A percentile compares a stretch with the other conserved stretches of the same genome.
phyloP scores from a whole-genome alignment of 2,888 invertebrate genomes.

The Acronicta psi region DNA sequence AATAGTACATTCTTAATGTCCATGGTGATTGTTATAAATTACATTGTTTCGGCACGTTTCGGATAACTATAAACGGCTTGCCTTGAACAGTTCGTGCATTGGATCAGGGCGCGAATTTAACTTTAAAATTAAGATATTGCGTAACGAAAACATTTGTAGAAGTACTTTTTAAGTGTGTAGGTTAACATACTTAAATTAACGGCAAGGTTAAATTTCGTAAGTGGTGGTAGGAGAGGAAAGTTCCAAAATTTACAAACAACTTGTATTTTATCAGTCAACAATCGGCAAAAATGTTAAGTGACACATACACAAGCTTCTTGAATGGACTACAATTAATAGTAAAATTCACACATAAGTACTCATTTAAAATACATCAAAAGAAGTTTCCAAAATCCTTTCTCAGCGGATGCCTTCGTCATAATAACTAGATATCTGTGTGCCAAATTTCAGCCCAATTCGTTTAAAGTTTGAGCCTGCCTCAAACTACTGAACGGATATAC shows the following conservation, averaged over 20 bases:
- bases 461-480: no score
- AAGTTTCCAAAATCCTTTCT: no score
- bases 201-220: constrained; percentile 25
- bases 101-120: constrained; percentile 29
- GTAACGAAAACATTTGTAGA: constrained; percentile 43
- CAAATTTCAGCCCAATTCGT: no score
- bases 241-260: constrained; percentile 15
- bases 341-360: no score
- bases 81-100: constrained; percentile 53
- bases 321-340: no score
- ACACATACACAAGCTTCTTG: no score
- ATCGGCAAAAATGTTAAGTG: no score
- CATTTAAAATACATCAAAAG: no score
- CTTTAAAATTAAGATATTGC: constrained; percentile 46
- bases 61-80: constrained; percentile 34
- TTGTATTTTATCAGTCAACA: background rate
- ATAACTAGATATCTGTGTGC: no score
- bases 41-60: constrained; percentile 39
- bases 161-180: constrained; percentile 33
- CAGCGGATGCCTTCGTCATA: no score
- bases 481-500: no score
- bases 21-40: constrained; percentile 31
- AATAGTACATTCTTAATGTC: constrained; percentile 8
- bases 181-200: constrained; percentile 27
- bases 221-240: constrained; percentile 20